Percentiles rank a stretch among this genome's conserved stretches.
Evolutionary conservation across 2,113 vertebrate genomes (phyloP).

Genomic region (Seriola quinqueradiata): DNA sequence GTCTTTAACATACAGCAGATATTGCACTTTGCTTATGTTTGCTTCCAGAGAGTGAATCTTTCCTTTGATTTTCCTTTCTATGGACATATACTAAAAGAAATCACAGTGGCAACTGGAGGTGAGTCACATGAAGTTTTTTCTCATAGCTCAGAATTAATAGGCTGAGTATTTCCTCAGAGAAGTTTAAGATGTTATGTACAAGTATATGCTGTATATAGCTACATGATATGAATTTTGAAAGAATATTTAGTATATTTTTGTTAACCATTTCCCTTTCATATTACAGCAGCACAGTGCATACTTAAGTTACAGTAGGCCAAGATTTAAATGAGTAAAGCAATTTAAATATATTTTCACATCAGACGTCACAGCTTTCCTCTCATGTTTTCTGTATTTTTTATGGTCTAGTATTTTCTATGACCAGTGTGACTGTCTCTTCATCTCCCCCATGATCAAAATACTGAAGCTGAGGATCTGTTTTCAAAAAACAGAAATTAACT

Average conservation of each 20-base stretch:
- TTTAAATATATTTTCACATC: too few relatives aligned
- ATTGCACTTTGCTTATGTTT: not conserved
- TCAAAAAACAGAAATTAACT: not conserved
- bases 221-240: not conserved
- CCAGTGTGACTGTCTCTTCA: not conserved
- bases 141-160: not conserved
- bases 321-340: too few relatives aligned
- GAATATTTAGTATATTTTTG: not conserved
- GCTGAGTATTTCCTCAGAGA: too few relatives aligned
- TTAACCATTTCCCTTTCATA: not conserved
- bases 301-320: too few relatives aligned
- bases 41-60: conserved; percentile 93
- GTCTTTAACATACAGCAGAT: not conserved
- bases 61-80: conserved; percentile 98
- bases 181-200: too few relatives aligned
- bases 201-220: not conserved
- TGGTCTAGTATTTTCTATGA: too few relatives aligned
- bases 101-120: conserved; percentile 96
- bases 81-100: conserved; percentile 93
- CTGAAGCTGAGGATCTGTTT: not conserved
- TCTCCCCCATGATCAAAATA: not conserved
- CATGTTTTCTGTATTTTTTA: too few relatives aligned
- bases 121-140: conserved; percentile 68
- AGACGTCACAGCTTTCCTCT: too few relatives aligned
- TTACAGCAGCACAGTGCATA: too few relatives aligned